phyloP scores from a whole-genome alignment of 1,140 invertebrate species.

The Megathymus violae region DNA sequence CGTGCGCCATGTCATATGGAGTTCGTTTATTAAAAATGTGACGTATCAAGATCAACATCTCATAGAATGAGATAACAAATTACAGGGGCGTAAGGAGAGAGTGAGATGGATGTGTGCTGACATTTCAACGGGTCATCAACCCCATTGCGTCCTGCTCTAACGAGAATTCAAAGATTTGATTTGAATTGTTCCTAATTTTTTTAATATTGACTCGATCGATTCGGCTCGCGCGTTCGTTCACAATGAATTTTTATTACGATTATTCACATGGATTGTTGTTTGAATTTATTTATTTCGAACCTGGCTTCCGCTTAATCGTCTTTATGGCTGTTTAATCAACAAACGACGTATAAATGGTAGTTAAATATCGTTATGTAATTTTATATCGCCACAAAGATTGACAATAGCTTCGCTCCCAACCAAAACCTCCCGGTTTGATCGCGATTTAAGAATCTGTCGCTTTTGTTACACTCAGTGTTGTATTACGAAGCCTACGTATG shows the following conservation, averaged over 20 bases:
- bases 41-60: slow-evolving; percentile 84
- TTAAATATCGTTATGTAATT: slow-evolving; percentile 63
- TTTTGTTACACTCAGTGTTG: slow-evolving; percentile 47
- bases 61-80: slow-evolving; percentile 64
- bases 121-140: slow-evolving; percentile 82
- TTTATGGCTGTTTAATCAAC: slow-evolving; percentile 64
- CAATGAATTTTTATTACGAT: slow-evolving; percentile 44
- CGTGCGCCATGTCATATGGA: slow-evolving; percentile 80
- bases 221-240: slow-evolving; percentile 29
- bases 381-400: slow-evolving; percentile 70
- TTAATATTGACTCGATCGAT: slow-evolving; percentile 69
- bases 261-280: slow-evolving; percentile 61
- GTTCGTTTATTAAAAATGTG: slow-evolving; percentile 84
- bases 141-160: slow-evolving; percentile 80
- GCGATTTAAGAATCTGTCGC: slow-evolving; percentile 47
- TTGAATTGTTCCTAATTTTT: slow-evolving; percentile 82
- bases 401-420: slow-evolving; percentile 56
- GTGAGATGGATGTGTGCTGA: slow-evolving; percentile 71
- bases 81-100: slow-evolving; percentile 47
- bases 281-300: slow-evolving; percentile 66
- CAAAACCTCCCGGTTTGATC: slow-evolving; percentile 50
- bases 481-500: slow-evolving; percentile 45
- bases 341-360: slow-evolving; percentile 60
- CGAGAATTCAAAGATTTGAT: slow-evolving; percentile 82
- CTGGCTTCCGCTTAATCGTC: slow-evolving; percentile 70